Conservation (phyloP, 2,888 invertebrate genomes). For the Parapristionchus giblindavisi region DNA sequence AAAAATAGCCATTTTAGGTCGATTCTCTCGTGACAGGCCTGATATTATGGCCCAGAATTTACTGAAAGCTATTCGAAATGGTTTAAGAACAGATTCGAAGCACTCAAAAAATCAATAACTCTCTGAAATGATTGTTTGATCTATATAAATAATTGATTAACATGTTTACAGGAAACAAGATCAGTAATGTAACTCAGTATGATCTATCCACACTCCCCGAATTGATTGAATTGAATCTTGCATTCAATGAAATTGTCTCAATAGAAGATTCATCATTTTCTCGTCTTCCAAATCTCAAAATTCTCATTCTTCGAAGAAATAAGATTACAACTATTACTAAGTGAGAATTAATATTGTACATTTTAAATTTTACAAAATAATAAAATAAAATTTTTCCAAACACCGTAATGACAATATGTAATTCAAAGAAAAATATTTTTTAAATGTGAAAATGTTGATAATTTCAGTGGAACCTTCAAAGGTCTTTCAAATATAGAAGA, state of each 20-base stretch:
- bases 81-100: neutral
- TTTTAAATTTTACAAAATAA: neutral
- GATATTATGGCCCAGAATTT: too few relatives aligned
- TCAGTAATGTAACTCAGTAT: constrained; percentile 66
- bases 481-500: constrained; percentile 69
- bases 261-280: constrained; percentile 60
- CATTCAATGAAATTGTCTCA: constrained; percentile 47
- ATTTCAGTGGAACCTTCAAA: constrained; percentile 56
- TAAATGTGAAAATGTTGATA: neutral
- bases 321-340: constrained; percentile 59
- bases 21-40: too few relatives aligned
- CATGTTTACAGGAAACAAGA: constrained; percentile 70
- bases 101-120: too few relatives aligned
- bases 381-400: neutral
- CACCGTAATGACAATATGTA: too few relatives aligned
- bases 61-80: neutral
- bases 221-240: constrained; percentile 65
- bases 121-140: too few relatives aligned
- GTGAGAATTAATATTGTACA: constrained; percentile 40
- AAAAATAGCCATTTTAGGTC: too few relatives aligned
- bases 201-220: constrained; percentile 67
- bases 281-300: constrained; percentile 48
- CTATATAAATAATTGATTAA: constrained; percentile 53
- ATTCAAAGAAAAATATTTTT: constrained; percentile 32
- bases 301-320: constrained; percentile 71